Evolutionary conservation across 2,797 vertebrate genomes (phyloP).

Genomic region (Decapterus maruadsi): DNA sequence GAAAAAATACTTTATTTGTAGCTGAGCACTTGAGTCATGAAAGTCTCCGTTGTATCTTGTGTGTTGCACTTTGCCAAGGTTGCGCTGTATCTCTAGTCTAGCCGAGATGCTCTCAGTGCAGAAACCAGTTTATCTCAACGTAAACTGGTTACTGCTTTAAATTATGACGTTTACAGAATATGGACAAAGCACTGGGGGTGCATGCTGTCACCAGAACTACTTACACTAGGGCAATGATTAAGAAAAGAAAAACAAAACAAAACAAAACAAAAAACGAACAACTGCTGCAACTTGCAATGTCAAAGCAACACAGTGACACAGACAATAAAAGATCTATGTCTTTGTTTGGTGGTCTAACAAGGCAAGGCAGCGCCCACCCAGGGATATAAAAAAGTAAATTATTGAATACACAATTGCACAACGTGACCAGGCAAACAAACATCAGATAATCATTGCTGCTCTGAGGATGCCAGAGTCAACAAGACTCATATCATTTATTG

Average conservation of each 20-base stretch:
- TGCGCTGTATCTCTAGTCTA: slow-evolving; percentile 71
- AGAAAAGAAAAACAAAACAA: too few species aligned
- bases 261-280: not conserved
- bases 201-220: slow-evolving; percentile 2
- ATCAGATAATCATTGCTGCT: slow-evolving; percentile 66
- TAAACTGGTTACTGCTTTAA: slow-evolving; percentile 57
- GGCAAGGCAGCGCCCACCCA: slow-evolving; percentile 49
- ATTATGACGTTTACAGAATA: slow-evolving; percentile 62
- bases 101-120: slow-evolving; percentile 22
- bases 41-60: slow-evolving; percentile 65
- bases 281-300: slow-evolving; percentile 24
- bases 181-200: not conserved
- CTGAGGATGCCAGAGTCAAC: slow-evolving; percentile 54
- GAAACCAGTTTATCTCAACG: slow-evolving; percentile 37
- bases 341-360: slow-evolving; percentile 58
- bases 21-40: slow-evolving; percentile 26
- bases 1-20: slow-evolving; percentile 60
- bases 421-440: slow-evolving; percentile 69
- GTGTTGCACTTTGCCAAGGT: slow-evolving; percentile 68
- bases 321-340: slow-evolving; percentile 47
- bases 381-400: slow-evolving; percentile 65
- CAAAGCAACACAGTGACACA: slow-evolving; percentile 40
- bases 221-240: slow-evolving; percentile 12
- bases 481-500: slow-evolving; percentile 60
- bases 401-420: slow-evolving; percentile 57